Percentiles rank a stretch among this genome's conserved stretches.
These are phyloP conservation scores for Mesochorus sp. DNA, from an alignment of 2,888 invertebrate species.

Conservation along the genomic window DNA sequence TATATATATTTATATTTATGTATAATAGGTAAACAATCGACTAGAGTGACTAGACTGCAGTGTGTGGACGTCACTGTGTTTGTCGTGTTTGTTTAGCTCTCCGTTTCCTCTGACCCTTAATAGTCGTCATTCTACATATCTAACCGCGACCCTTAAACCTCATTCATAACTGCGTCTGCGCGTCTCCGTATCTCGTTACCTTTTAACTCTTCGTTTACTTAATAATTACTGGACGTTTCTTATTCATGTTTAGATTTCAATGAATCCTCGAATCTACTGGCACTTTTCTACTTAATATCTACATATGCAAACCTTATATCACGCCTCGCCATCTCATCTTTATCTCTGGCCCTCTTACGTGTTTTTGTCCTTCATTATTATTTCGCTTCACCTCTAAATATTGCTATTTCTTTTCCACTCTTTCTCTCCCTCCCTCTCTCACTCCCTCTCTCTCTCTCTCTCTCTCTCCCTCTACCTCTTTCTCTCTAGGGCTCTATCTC, in stretches of 20 bases:
- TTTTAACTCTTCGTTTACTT: constrained; percentile 69
- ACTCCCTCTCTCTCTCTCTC: background rate
- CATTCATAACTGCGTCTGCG: constrained; percentile 37
- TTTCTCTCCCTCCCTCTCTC: constrained; percentile 11
- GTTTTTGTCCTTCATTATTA: background rate
- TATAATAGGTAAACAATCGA: constrained; percentile 71
- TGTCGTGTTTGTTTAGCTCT: constrained; percentile 67
- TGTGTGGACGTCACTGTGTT: constrained; percentile 78
- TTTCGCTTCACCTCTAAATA: too few species aligned
- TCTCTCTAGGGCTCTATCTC: constrained; percentile 13
- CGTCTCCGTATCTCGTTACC: constrained; percentile 39
- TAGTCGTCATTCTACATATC: constrained; percentile 44
- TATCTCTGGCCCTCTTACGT: background rate
- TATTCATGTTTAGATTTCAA: constrained; percentile 68
- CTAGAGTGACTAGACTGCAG: constrained; percentile 81
- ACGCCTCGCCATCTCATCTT: constrained; percentile 36
- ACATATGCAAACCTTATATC: constrained; percentile 72
- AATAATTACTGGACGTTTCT: constrained; percentile 82
- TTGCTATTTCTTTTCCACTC: constrained; percentile 32
- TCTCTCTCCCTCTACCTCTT: background rate
- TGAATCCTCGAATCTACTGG: constrained; percentile 79
- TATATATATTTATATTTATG: constrained; percentile 49
- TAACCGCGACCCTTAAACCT: background rate
- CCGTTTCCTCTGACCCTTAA: constrained; percentile 24
- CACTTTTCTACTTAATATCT: constrained; percentile 81